Percentiles rank a stretch among this genome's conserved stretches.
Conservation (phyloP, 2,888 invertebrate species). For the Harpalus rubripes region DNA sequence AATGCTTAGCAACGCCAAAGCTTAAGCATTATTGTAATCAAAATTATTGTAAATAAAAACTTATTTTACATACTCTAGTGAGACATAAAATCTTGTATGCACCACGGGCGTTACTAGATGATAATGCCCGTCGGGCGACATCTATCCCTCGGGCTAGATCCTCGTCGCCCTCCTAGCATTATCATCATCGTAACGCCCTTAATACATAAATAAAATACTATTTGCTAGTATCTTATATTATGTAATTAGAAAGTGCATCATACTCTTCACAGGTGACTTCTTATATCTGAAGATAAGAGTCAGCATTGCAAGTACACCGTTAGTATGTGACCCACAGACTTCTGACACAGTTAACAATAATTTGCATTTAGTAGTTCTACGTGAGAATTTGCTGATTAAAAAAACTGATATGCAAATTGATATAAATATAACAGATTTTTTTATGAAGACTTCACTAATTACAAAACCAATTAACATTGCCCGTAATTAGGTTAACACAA, state of each 20-base stretch:
- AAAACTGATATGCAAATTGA: slow-evolving; percentile 6
- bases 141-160: too few relatives aligned
- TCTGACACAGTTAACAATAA: not conserved
- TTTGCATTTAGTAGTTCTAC: not conserved
- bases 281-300: not conserved
- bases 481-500: too few relatives aligned
- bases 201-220: too few relatives aligned
- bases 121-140: too few relatives aligned
- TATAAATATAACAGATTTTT: not conserved
- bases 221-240: not conserved
- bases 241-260: not conserved
- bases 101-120: too few relatives aligned
- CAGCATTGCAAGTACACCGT: not conserved
- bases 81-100: too few relatives aligned
- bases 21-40: too few relatives aligned
- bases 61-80: too few relatives aligned
- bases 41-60: too few relatives aligned
- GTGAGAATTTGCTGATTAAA: not conserved
- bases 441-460: not conserved
- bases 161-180: too few relatives aligned
- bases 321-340: slow-evolving; percentile 1
- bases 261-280: not conserved
- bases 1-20: too few relatives aligned
- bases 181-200: too few relatives aligned
- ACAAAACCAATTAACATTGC: not conserved